Evolutionary conservation across 2,888 invertebrate genomes (phyloP).

Genomic region (Adelognathus sp.): DNA sequence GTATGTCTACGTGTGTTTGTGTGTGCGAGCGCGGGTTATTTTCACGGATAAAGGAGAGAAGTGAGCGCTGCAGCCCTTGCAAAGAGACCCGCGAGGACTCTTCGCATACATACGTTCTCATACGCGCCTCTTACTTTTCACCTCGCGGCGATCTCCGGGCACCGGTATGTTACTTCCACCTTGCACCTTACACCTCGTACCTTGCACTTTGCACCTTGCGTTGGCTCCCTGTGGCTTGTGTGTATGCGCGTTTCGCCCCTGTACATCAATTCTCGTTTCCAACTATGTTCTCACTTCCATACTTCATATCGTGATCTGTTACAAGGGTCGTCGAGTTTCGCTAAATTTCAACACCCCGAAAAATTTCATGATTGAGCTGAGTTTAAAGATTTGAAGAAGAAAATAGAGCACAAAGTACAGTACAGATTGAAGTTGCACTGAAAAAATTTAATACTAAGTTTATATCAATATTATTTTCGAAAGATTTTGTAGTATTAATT

Average conservation of each 20-base stretch:
- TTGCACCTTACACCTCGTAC: conserved; percentile 62
- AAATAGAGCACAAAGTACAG: too few relatives aligned
- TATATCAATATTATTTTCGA: too few relatives aligned
- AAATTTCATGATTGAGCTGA: too few relatives aligned
- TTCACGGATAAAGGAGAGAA: conserved; percentile 10
- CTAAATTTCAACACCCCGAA: background rate
- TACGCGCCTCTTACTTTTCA: conserved; percentile 35
- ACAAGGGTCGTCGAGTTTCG: background rate
- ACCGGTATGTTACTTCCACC: conserved; percentile 37
- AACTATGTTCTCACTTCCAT: conserved; percentile 24
- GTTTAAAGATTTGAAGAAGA: too few relatives aligned
- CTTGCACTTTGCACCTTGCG: conserved; percentile 60
- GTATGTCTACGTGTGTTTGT: too few relatives aligned
- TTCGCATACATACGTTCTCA: conserved; percentile 17
- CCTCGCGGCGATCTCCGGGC: conserved; percentile 20
- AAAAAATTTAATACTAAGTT: too few relatives aligned
- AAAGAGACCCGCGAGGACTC: conserved; percentile 11
- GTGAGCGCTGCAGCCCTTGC: conserved; percentile 17
- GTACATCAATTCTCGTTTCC: background rate
- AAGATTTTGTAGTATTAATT: too few relatives aligned
- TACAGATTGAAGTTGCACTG: too few relatives aligned
- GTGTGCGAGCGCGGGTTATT: conserved; percentile 2
- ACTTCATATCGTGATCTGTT: background rate
- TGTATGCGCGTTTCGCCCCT: background rate
- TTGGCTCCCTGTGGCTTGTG: conserved; percentile 3